Base-by-base conservation (phyloP, 2,888 invertebrate species). In the Hylaea fasciaria region DNA sequence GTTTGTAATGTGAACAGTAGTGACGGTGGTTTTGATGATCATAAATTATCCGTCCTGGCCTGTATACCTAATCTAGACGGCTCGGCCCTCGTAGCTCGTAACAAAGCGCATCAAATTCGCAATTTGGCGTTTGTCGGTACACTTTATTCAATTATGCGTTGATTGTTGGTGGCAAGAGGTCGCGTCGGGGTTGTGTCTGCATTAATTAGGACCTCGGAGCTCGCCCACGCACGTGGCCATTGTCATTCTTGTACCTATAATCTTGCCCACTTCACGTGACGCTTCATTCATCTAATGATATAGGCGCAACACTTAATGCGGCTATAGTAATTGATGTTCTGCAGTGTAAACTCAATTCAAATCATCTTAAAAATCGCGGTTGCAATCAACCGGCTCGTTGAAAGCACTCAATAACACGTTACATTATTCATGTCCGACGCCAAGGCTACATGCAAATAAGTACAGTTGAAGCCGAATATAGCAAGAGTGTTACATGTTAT, bases 71-170 rank as follows among this genome's bases (percentile, higher is more conserved):
- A 32, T 54, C 54, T 50, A 54, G 62, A 46, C 35, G 54, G 46
- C 41, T 58, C 46, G 68, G 43, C 41, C 41, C 52, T 60, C 52
- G n/a, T 65, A 48, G 57, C 66, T 62, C 66, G 69, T 66, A 65
- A 64, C 61, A 69, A 75, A 74, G 71, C 76, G 71, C 78, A 78
- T 80, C 72, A 76, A 82, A 83, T 81, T 84, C 73, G 82, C 83
- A 74, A 80, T 85, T 83, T 69, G 76, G 77, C 72, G 77, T 71
- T 74, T 79, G 84, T 82, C 89, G 87, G 87, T 73, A 78, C 82
- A 85, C 84, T 91, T 89, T 84, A 89, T 89, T 84, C 85, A 88
- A 90, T 91, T 87, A 87, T 68, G 74, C 80, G 83, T 82, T 89
- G 87, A 89, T 89, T 89, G 91, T 75, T 73, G 68, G 86, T 82